Evolutionary conservation across 2,888 invertebrate species (phyloP).

Genomic region (Thysanoteuthis rhombus): DNA sequence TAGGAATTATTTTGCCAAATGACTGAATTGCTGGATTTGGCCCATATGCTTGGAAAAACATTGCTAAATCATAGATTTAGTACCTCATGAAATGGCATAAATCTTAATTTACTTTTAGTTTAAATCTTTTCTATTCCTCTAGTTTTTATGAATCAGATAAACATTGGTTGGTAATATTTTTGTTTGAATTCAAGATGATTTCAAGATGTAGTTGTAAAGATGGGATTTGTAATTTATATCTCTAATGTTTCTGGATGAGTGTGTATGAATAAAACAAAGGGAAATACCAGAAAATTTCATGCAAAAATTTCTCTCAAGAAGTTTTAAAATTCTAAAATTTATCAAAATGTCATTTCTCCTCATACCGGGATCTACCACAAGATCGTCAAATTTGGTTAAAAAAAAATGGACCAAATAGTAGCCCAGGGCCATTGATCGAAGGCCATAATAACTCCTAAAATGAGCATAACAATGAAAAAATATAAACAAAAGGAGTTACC

Average conservation of each 20-base stretch:
- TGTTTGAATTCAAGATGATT: not conserved
- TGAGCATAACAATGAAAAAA: too few species aligned
- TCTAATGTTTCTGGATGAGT: too few species aligned
- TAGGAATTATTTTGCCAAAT: not conserved
- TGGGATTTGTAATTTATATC: not conserved
- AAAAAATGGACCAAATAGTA: too few species aligned
- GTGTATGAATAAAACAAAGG: not conserved
- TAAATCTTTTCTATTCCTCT: not conserved
- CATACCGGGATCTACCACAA: too few species aligned
- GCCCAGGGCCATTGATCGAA: too few species aligned
- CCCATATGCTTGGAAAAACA: not conserved
- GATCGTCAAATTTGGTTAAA: too few species aligned
- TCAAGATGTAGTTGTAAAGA: not conserved
- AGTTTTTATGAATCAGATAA: not conserved
- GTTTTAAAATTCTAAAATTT: not conserved
- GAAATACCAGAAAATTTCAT: not conserved
- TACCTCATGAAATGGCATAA: not conserved
- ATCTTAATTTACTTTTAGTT: not conserved
- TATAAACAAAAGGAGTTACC: too few species aligned
- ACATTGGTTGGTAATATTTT: not conserved
- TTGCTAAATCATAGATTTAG: not conserved
- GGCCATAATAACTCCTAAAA: too few species aligned
- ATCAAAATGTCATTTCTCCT: not conserved
- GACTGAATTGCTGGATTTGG: not conserved
- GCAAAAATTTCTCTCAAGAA: not conserved